Base-by-base conservation (phyloP, 2,113 vertebrate species). In the Meleagris gallopavo region DNA sequence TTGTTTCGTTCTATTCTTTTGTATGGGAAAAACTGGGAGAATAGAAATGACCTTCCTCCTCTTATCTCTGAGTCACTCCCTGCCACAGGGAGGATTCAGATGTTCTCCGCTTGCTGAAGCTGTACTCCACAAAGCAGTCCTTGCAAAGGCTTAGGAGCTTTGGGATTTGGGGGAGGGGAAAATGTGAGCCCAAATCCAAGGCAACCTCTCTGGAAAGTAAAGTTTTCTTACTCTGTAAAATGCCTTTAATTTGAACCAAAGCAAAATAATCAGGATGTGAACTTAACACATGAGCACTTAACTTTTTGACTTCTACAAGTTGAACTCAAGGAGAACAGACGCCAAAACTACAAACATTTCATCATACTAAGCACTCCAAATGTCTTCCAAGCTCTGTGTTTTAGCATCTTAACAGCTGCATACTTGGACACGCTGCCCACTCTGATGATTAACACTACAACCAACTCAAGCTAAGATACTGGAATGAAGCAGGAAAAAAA, bases 31-130 rank as follows among this genome's bases (percentile, higher is more conserved):
- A 83, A 85, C 30, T 4, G 10, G 57, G 43, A 94, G 67, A 67
- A 21, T n/a, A 52, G 78, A n/a, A 85, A 29, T 1, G 1, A 89
- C 82, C 71, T 79, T 87, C 58, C 87, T 88, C 36, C 81, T 78
- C 65, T 75, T 65, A 87, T 61, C 89, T 93, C 84, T 50, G 71
- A 72, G 65, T 78, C 60, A 64, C 41, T 92, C 57, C 43, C 48
- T 54, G 48, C 70, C 43, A 13, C 21, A 22, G 16, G 21, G 57
- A 43, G 12, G 5, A 25, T 52, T 85, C 82, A 67, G 32, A 72
- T 19, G 54, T 12, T 69, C 46, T 54, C 64, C 34, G 74, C 38
- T 32, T 64, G 55, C 76, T 19, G 21, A 70, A 61, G n/a, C 30
- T 55, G 6, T 5, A 32, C 32, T 20, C 15, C 62, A 40, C 74